Evolutionary conservation across 1,140 invertebrate species (phyloP).

Genomic region (Eciton burchellii): DNA sequence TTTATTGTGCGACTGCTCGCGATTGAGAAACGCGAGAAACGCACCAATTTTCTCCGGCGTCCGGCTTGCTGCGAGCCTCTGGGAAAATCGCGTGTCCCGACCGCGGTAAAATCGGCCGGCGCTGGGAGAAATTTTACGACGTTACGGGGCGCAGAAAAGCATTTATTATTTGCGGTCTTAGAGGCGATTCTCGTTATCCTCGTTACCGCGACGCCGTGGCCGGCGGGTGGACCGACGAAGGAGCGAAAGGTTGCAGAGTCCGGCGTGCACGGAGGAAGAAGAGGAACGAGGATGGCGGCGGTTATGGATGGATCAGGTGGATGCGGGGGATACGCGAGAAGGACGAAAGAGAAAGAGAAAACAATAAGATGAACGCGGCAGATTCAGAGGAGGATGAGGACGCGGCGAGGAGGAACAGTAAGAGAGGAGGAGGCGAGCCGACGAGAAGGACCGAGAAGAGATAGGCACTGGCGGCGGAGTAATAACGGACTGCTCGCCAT

Average conservation of each 20-base stretch:
- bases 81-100: slow-evolving; percentile 58
- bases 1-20: background rate
- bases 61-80: slow-evolving; percentile 28
- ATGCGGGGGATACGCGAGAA: slow-evolving; percentile 28
- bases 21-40: slow-evolving; percentile 51
- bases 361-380: slow-evolving; percentile 56
- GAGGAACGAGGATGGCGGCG: background rate
- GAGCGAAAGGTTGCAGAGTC: slow-evolving; percentile 3
- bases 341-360: slow-evolving; percentile 55
- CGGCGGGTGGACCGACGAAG: slow-evolving; percentile 55
- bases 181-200: slow-evolving; percentile 75
- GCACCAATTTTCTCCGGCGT: slow-evolving; percentile 52
- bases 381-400: background rate
- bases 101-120: slow-evolving; percentile 58
- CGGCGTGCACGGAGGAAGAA: background rate
- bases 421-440: background rate
- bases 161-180: slow-evolving; percentile 77
- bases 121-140: slow-evolving; percentile 66
- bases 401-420: background rate
- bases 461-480: slow-evolving; percentile 75
- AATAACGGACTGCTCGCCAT: slow-evolving; percentile 76
- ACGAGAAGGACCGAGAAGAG: slow-evolving; percentile 10
- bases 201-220: slow-evolving; percentile 64
- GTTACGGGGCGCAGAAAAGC: slow-evolving; percentile 67
- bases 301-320: background rate